Evolutionary conservation across 2,797 vertebrate genomes (phyloP), one percentile per base, ranked within the genome.

Genomic region (Heterohyrax brucei): DNA sequence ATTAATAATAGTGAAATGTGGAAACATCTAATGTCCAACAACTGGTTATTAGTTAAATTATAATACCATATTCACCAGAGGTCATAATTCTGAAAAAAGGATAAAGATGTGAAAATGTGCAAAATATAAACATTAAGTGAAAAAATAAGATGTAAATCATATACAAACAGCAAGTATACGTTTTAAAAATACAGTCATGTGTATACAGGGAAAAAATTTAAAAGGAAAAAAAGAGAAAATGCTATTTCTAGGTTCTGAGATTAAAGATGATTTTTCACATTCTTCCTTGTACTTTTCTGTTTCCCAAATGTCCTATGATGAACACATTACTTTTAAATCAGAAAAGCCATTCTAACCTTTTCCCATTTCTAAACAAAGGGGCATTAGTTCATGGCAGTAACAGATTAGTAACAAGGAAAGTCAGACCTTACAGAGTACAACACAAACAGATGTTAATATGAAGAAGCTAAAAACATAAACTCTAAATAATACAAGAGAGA

Each of bases 41-140:
- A 79, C 7, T 0, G 21, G 80, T 28, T 75, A 66, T 33, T 78
- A 61, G 24, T 39, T 89, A 91, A 61, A 87, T 62, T 44, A 78
- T 59, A 53, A 78, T 70, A 68, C 62, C 14, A 89, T 16, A 92
- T 80, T 61, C 28, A 78, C 46, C 78, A 91, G 68, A 80, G 92
- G 10, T 80, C 48, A 50, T 75, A 80, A 75, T 18, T 56, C n/a
- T 72, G 46, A 93, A 91, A 94, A 95, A 64, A 53, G 82, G 13
- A 77, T 90, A 95, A 93, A 53, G 7, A n/a, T 70, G 22, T 79
- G 62, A 72, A 95, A 95, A 95, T 82, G 22, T 22, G 87, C 61
- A 64, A n/a, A 68, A 92, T 93, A 89, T 61, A 95, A 86, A 73
- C 91, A 76, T 46, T 87, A 93, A 80, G 50, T 88, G 28, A 80